A percentile compares a stretch with the other conserved stretches of the same genome.
These are phyloP conservation scores for Lacerta agilis DNA, from an alignment of 2,797 vertebrate species.

Conservation along the genomic window DNA sequence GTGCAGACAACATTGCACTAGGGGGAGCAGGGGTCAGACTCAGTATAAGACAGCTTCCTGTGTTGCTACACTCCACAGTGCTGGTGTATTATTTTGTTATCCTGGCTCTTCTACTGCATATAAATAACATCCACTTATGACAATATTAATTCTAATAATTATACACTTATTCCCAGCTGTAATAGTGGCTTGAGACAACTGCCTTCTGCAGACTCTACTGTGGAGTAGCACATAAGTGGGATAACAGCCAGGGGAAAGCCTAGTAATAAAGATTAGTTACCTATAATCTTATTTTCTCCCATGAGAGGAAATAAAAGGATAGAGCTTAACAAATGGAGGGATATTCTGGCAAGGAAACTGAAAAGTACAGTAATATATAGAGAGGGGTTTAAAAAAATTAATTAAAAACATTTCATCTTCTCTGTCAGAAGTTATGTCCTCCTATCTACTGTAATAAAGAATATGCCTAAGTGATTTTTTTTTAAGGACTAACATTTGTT, in stretches of 20 bases:
- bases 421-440: neutral
- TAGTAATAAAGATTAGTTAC: neutral
- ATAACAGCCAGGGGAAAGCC: neutral
- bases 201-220: accelerated
- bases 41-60: too few relatives aligned
- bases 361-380: neutral
- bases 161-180: accelerated
- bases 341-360: slow-evolving; percentile 5
- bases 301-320: slow-evolving; percentile 19
- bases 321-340: slow-evolving; percentile 4
- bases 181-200: neutral
- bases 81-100: neutral
- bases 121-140: neutral
- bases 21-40: too few relatives aligned
- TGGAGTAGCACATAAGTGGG: neutral
- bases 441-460: neutral
- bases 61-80: neutral
- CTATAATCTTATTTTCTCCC: slow-evolving; percentile 20
- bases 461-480: neutral
- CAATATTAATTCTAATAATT: neutral
- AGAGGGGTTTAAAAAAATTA: neutral
- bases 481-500: neutral
- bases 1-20: too few relatives aligned
- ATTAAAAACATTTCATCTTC: neutral
- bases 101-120: neutral